Percentiles rank a stretch among this genome's conserved stretches.
phyloP scores from a whole-genome alignment of 2,113 vertebrate species.

The Recurvirostra avosetta region DNA sequence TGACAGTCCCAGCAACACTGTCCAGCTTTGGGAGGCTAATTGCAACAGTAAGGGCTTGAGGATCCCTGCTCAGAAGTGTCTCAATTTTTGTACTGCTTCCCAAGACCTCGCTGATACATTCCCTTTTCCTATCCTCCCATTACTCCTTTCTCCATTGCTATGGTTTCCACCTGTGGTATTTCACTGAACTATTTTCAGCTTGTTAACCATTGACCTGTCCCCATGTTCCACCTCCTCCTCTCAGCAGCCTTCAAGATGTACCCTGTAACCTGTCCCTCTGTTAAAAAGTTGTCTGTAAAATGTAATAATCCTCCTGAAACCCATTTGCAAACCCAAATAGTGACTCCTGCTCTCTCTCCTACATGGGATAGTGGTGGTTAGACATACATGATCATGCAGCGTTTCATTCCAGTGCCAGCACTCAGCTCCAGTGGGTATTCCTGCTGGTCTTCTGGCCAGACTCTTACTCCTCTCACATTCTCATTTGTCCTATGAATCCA shows the following conservation, averaged over 20 bases:
- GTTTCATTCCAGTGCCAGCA: neutral
- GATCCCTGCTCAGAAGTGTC: neutral
- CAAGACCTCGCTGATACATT: neutral
- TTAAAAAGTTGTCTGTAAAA: conserved; percentile 12
- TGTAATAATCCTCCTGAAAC: neutral
- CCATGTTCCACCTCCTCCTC: neutral
- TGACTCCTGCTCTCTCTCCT: neutral
- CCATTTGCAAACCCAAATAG: neutral
- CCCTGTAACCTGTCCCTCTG: neutral
- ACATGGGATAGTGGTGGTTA: neutral
- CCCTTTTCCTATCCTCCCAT: neutral
- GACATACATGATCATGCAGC: neutral
- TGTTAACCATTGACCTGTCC: neutral
- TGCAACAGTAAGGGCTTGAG: neutral
- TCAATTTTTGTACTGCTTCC: neutral
- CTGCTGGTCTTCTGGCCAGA: neutral
- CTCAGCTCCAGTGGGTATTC: neutral
- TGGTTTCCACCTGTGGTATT: neutral
- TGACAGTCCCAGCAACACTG: neutral
- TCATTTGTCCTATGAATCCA: neutral
- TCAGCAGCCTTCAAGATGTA: neutral
- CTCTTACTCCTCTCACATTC: neutral
- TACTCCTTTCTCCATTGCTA: neutral
- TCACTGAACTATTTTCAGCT: neutral
- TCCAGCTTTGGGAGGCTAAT: neutral